Evolutionary conservation across 2,797 vertebrate genomes (phyloP).

Genomic region (Darevskia mixta): DNA sequence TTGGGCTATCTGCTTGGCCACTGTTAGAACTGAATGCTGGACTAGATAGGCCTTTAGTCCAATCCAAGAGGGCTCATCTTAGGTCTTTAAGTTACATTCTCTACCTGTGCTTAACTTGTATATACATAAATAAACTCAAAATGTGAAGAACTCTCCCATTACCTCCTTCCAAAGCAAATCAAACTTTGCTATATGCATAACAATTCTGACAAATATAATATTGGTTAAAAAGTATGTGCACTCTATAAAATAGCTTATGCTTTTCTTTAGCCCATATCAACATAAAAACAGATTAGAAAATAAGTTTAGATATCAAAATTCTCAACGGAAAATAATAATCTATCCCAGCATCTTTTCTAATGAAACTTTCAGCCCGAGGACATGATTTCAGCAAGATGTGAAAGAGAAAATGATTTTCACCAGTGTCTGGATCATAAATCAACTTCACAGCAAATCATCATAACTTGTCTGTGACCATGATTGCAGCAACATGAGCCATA

Average conservation of each 20-base stretch:
- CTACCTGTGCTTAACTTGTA: no score
- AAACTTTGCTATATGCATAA: no score
- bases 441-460: conserved; percentile 71
- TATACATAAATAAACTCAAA: no score
- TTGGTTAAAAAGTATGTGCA: background rate
- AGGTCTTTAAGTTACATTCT: no score
- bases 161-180: no score
- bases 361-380: conserved; percentile 28
- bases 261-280: background rate
- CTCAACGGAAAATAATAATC: background rate
- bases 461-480: conserved; percentile 56
- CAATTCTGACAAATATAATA: background rate
- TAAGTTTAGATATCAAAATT: conserved; percentile 28
- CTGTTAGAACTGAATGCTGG: no score
- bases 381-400: conserved; percentile 52
- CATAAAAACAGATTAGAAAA: background rate
- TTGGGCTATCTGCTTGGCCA: no score
- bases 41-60: no score
- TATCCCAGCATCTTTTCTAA: conserved; percentile 12
- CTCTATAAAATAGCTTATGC: background rate
- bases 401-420: conserved; percentile 59
- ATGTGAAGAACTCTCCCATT: no score
- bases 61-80: no score
- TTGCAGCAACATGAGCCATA: conserved; percentile 65
- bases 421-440: conserved; percentile 71